Conservation (phyloP, 2,797 vertebrate species). For the Valencia hispanica region DNA sequence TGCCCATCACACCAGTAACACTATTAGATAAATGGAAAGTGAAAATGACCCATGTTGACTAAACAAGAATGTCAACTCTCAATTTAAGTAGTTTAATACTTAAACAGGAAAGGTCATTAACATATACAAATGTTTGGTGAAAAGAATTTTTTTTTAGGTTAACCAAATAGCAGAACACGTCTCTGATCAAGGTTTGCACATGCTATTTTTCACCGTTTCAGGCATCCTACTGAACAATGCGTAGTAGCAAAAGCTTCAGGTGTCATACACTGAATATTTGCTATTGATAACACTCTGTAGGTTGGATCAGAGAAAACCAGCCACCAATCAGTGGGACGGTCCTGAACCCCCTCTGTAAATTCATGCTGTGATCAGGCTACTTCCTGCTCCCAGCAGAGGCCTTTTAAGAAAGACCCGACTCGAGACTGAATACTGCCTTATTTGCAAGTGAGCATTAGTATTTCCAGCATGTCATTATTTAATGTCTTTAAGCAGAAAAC, state of each 20-base stretch:
- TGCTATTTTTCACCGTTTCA: conserved; percentile 52
- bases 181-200: conserved; percentile 54
- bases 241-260: conserved; percentile 57
- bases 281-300: conserved; percentile 54
- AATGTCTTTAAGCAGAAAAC: conserved; percentile 99
- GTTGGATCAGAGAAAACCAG: conserved; percentile 64
- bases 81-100: conserved; percentile 53
- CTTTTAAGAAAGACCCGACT: conserved; percentile 46
- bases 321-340: conserved; percentile 56
- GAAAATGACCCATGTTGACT: conserved; percentile 82
- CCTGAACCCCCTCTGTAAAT: conserved; percentile 59
- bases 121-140: conserved; percentile 49
- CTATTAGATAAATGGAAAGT: conserved; percentile 84
- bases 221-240: conserved; percentile 55
- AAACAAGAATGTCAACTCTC: conserved; percentile 73
- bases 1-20: conserved; percentile 86
- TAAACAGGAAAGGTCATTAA: conserved; percentile 55
- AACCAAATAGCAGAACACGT: conserved; percentile 40
- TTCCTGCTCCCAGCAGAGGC: conserved; percentile 40
- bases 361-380: conserved; percentile 56
- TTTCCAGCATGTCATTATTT: conserved; percentile 82
- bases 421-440: conserved; percentile 67
- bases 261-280: conserved; percentile 57
- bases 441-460: conserved; percentile 42
- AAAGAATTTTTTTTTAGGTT: conserved; percentile 48